These are phyloP conservation scores for Brotogeris chrysoptera DNA, from an alignment of 2,797 vertebrate species.

Conservation along the genomic window DNA sequence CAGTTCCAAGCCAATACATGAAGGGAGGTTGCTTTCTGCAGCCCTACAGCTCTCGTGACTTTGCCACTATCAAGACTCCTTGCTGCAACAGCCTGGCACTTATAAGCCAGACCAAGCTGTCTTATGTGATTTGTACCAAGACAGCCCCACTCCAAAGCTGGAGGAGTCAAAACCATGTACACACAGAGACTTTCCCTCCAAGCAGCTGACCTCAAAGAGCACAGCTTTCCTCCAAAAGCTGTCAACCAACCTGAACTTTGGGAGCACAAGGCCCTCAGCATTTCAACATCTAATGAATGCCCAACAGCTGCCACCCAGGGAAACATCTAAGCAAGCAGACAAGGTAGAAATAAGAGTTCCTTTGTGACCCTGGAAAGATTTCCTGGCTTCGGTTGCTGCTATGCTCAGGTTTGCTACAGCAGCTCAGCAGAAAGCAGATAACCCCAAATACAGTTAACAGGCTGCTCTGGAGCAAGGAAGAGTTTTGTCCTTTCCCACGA, in stretches of 20 bases:
- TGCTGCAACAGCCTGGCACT: background rate
- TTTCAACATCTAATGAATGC: background rate
- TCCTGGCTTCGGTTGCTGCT: background rate
- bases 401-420: background rate
- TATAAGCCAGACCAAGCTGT: background rate
- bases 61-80: background rate
- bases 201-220: background rate
- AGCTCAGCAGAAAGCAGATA: background rate
- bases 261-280: background rate
- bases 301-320: accelerated
- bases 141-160: background rate
- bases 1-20: background rate
- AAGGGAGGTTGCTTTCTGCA: background rate
- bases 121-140: background rate
- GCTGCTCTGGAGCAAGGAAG: background rate
- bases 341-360: background rate
- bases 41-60: background rate
- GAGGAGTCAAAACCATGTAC: background rate
- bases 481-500: background rate
- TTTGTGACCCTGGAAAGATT: background rate
- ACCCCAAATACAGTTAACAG: background rate
- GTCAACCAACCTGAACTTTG: background rate
- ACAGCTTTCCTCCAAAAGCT: background rate
- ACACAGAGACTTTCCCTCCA: background rate
- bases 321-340: background rate